Evolutionary conservation across 2,888 invertebrate species (phyloP), one percentile per base, ranked within the genome.

Genomic region (Fabriciana adippe): DNA sequence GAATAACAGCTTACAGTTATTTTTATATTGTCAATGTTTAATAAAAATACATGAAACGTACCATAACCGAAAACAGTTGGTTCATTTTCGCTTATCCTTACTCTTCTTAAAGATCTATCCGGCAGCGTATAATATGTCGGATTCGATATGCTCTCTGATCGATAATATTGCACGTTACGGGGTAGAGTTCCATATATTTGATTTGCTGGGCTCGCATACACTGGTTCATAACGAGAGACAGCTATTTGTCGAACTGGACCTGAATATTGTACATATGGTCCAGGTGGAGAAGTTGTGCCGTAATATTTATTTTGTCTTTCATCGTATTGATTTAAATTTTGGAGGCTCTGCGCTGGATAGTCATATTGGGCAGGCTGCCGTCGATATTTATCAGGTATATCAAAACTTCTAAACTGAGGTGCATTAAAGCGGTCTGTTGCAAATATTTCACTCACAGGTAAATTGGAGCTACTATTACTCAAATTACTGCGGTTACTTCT

Each of bases 1-100:
- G 35, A 11, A 41, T 41, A 31, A 6, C 35, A 41, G 11, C 11
- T 41, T 41, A 41, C 35, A 41, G 35, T 41, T 41, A 41, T 41
- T 11, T 11, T 41, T 41, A 41, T 41, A 41, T 41, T 41, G 35
- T 11, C 6, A 55, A 14, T 1, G 15, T 21, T 21, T 21, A 14
- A 5, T 6, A 57, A n/a, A 50, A 45, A 53, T 45, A 41, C 0
- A 16, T 35, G 55, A 61, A 77, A 89, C 90, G 74, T 89, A 92
- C 92, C 92, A 77, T 92, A 92, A 79, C 89, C 92, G 74, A 89
- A 82, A 66, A 92, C 84, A 74, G 85, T 83, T 41, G 92, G 88
- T 68, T 85, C 80, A 67, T 83, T 80, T 73, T 90, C 86, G 75
- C 90, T 90, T 78, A 92, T 92, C 75, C 92, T 88, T 47, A 92